Conservation (phyloP, 2,888 invertebrate species). For the Mythimna albipuncta region DNA sequence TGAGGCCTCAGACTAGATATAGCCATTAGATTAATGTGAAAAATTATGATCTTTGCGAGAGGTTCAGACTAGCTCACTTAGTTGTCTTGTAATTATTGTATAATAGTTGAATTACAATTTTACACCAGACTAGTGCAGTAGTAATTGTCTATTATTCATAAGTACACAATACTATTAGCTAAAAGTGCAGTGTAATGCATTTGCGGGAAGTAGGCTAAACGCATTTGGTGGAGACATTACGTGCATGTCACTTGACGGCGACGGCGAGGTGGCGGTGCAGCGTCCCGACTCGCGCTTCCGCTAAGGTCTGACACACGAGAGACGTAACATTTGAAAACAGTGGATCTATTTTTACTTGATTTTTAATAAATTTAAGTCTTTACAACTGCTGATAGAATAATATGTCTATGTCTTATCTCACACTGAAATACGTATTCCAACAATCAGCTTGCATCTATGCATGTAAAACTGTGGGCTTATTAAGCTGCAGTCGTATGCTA, state of each 20-base stretch:
- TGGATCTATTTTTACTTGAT: background rate
- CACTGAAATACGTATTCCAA: background rate
- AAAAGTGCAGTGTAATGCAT: slow-evolving; percentile 32
- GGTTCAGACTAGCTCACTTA: background rate
- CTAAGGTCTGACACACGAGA: background rate
- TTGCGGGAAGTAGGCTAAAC: slow-evolving; percentile 44
- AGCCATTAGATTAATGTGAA: background rate
- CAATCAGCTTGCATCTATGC: background rate
- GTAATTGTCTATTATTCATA: background rate
- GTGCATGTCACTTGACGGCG: slow-evolving; percentile 36
- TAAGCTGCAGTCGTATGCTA: background rate
- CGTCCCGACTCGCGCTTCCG: background rate
- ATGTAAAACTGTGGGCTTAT: background rate
- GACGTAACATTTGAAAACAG: no score
- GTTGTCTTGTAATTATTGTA: background rate
- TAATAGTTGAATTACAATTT: background rate
- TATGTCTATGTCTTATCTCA: background rate
- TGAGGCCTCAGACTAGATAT: background rate
- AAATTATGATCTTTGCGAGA: background rate
- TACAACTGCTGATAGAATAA: background rate
- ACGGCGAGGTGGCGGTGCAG: slow-evolving; percentile 7
- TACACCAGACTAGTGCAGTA: background rate
- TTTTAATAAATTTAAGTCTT: background rate
- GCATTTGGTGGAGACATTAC: slow-evolving; percentile 51
- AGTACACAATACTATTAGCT: slow-evolving; percentile 21